A percentile compares a stretch with the other conserved stretches of the same genome.
phyloP scores from a whole-genome alignment of 2,888 invertebrate genomes.

The Dinocampus coccinellae region DNA sequence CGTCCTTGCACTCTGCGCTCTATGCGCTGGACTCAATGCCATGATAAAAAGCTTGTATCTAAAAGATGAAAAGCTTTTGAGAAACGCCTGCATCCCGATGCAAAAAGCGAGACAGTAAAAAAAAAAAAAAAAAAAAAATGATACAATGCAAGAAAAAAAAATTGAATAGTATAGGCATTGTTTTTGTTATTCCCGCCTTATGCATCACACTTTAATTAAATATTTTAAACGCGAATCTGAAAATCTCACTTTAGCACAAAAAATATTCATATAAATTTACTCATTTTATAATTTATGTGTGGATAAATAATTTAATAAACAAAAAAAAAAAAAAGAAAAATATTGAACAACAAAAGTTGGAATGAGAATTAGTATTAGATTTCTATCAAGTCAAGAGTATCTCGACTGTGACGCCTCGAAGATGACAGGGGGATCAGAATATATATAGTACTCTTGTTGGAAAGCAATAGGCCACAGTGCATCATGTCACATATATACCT shows the following conservation, averaged over 20 bases:
- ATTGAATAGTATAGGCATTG: slow-evolving; percentile 39
- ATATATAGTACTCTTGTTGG: slow-evolving; percentile 6
- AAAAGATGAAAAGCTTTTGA: slow-evolving; percentile 67
- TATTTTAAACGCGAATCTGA: neutral
- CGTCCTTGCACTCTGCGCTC: slow-evolving; percentile 37
- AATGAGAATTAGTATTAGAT: slow-evolving; percentile 28
- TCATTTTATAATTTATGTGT: too few species aligned
- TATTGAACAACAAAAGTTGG: too few species aligned
- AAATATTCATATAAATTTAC: too few species aligned
- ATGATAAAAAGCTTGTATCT: slow-evolving; percentile 66
- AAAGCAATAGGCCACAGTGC: slow-evolving; percentile 24
- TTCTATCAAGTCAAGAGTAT: slow-evolving; percentile 8
- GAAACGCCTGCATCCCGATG: slow-evolving; percentile 46
- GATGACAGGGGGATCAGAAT: neutral
- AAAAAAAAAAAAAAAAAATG: slow-evolving; percentile 33
- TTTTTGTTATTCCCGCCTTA: slow-evolving; percentile 45
- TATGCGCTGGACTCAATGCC: slow-evolving; percentile 60
- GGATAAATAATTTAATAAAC: neutral
- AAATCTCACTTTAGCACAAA: too few species aligned
- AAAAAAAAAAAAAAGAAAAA: neutral
- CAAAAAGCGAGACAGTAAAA: slow-evolving; percentile 41
- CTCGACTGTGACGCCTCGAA: neutral
- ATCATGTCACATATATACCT: slow-evolving; percentile 46
- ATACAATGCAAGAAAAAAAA: slow-evolving; percentile 19
- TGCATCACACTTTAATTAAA: neutral